Evolutionary conservation across 2,113 vertebrate species (phyloP).

Genomic region (Haplochromis vanheusdeni): DNA sequence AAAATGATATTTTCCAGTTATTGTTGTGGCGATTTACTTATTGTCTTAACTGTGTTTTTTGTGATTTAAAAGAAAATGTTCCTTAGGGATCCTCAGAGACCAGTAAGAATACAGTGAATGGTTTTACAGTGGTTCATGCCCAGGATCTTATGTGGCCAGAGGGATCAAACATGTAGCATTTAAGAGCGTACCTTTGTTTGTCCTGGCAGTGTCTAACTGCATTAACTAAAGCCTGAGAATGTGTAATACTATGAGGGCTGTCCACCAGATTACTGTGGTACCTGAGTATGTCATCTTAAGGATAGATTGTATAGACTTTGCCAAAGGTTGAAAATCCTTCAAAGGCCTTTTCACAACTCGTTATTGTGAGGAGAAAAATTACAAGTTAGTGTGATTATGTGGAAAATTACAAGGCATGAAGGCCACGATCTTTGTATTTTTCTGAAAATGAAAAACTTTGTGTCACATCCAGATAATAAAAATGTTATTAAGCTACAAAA

Average conservation of each 20-base stretch:
- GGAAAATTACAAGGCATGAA: background rate
- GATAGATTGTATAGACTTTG: background rate
- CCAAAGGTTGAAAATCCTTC: background rate
- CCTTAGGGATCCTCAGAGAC: background rate
- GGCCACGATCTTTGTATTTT: background rate
- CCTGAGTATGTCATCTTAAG: slow-evolving; percentile 22
- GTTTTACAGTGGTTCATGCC: background rate
- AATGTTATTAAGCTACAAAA: background rate
- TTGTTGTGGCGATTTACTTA: background rate
- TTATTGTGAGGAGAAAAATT: background rate
- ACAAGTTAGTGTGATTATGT: background rate
- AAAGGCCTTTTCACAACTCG: background rate
- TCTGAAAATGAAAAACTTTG: background rate
- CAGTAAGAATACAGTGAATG: background rate
- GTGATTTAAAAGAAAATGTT: background rate
- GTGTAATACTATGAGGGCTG: slow-evolving; percentile 16
- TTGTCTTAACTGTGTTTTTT: background rate
- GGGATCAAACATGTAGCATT: background rate
- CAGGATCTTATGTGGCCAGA: background rate
- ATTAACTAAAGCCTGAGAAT: background rate
- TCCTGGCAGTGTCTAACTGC: background rate
- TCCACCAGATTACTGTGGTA: slow-evolving; percentile 8
- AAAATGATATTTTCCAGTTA: background rate
- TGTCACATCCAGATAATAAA: background rate
- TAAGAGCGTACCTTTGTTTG: background rate